Evolutionary conservation across 2,888 invertebrate species (phyloP).

Genomic region (Hedychridium roseum): DNA sequence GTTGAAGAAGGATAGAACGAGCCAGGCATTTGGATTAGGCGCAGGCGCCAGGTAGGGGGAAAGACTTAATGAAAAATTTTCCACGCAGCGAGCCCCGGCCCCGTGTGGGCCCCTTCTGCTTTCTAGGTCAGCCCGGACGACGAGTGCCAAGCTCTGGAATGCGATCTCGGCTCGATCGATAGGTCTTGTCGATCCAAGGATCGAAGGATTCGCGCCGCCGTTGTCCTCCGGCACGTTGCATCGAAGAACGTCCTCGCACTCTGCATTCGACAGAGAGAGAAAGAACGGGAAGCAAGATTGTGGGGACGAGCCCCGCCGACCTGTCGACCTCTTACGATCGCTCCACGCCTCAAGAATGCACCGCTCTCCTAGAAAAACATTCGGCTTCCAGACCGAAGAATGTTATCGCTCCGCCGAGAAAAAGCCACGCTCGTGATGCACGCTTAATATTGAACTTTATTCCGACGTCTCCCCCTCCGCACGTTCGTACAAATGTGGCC

Average conservation of each 20-base stretch:
- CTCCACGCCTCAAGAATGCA: too few species aligned
- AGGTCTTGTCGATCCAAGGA: not conserved
- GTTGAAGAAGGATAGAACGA: constrained; percentile 4
- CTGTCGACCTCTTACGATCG: constrained; percentile 35
- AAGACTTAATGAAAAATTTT: constrained; percentile 55
- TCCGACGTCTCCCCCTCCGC: too few species aligned
- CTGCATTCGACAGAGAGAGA: constrained; percentile 6
- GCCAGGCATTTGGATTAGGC: constrained; percentile 42
- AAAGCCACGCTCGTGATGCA: too few species aligned
- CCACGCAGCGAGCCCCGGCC: constrained; percentile 23
- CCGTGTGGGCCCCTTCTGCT: constrained; percentile 25
- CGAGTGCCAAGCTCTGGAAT: constrained; percentile 29
- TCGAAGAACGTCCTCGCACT: too few species aligned
- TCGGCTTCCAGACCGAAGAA: too few species aligned
- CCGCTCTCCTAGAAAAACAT: constrained; percentile 17
- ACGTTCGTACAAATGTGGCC: too few species aligned
- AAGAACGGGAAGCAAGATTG: constrained; percentile 3
- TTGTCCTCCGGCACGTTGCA: constrained; percentile 9
- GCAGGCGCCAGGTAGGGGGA: constrained; percentile 51
- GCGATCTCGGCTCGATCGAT: constrained; percentile 38
- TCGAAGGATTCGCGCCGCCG: not conserved
- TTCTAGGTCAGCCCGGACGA: constrained; percentile 32
- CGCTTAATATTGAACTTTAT: too few species aligned
- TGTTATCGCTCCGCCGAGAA: too few species aligned
- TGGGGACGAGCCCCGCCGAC: constrained; percentile 19